These are phyloP conservation scores for Caenorhabditis zanzibari DNA, from an alignment of 2,888 invertebrate species.

Conservation along the genomic window DNA sequence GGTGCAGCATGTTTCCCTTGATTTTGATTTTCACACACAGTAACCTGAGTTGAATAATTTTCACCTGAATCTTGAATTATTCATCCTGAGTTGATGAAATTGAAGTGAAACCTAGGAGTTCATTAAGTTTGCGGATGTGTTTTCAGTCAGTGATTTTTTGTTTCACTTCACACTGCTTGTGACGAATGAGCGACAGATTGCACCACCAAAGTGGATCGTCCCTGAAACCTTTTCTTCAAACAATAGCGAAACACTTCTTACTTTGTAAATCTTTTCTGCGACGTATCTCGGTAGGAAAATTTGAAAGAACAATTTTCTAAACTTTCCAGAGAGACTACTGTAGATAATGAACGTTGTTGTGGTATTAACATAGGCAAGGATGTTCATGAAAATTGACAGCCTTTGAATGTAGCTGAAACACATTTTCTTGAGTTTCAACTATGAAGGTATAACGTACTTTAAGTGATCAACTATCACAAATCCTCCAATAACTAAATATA, in stretches of 20 bases:
- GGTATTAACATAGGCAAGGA: slow-evolving; percentile 31
- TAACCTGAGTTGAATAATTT: too few relatives aligned
- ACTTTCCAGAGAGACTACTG: slow-evolving; percentile 35
- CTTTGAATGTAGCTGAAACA: slow-evolving; percentile 39
- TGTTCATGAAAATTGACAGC: slow-evolving; percentile 33
- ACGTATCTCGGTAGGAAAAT: slow-evolving; percentile 29
- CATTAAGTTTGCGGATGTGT: too few relatives aligned
- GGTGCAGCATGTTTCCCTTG: too few relatives aligned
- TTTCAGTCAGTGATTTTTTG: too few relatives aligned
- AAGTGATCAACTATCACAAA: slow-evolving; percentile 20
- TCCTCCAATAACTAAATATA: slow-evolving; percentile 25
- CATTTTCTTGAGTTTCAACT: not conserved
- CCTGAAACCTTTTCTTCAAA: too few relatives aligned
- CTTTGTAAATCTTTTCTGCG: not conserved
- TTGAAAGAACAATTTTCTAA: slow-evolving; percentile 24
- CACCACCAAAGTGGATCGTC: slow-evolving; percentile 4
- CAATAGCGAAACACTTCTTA: too few relatives aligned
- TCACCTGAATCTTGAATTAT: too few relatives aligned
- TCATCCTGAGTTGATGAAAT: too few relatives aligned
- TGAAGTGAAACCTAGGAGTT: too few relatives aligned
- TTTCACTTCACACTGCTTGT: not conserved
- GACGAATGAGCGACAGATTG: slow-evolving; percentile 17
- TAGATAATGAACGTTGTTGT: slow-evolving; percentile 50
- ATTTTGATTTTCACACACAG: too few relatives aligned
- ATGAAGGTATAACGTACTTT: not conserved